Evolutionary conservation across 2,888 invertebrate genomes (phyloP).

Genomic region (Papilio demoleus): DNA sequence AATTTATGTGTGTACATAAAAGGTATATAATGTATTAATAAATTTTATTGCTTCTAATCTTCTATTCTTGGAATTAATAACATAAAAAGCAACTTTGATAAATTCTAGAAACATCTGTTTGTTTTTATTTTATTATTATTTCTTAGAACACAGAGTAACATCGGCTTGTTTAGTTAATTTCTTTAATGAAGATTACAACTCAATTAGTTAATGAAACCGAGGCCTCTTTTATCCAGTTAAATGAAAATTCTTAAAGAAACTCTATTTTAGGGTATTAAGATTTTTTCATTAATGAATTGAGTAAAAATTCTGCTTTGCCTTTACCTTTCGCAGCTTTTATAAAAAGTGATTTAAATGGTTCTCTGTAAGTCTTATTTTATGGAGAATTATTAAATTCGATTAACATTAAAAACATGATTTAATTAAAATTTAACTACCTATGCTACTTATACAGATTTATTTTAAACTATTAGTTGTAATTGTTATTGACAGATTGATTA

Average conservation of each 20-base stretch:
- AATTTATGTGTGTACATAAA: constrained; percentile 25
- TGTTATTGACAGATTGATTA: no score
- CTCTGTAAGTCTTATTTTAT: background rate
- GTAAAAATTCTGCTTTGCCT: constrained; percentile 17
- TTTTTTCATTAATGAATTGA: constrained; percentile 33
- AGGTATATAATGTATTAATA: constrained; percentile 9
- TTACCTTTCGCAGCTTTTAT: constrained; percentile 2
- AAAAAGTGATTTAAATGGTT: constrained; percentile 12
- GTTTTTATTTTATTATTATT: no score
- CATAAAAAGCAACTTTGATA: background rate
- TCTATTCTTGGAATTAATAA: no score
- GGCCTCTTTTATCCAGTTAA: constrained; percentile 65
- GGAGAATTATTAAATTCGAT: background rate
- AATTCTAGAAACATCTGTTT: background rate
- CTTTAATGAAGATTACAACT: constrained; percentile 55
- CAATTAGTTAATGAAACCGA: constrained; percentile 80
- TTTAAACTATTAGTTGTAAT: no score
- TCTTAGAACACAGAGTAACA: background rate
- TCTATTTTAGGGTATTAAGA: constrained; percentile 39
- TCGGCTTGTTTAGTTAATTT: background rate
- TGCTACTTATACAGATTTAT: no score
- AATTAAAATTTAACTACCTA: background rate
- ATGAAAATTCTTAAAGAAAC: constrained; percentile 40
- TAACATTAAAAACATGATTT: background rate
- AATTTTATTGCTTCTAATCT: background rate